A percentile compares a stretch with the other conserved stretches of the same genome.
Conservation (phyloP, 2,888 invertebrate species). For the Tribolium freemani region DNA sequence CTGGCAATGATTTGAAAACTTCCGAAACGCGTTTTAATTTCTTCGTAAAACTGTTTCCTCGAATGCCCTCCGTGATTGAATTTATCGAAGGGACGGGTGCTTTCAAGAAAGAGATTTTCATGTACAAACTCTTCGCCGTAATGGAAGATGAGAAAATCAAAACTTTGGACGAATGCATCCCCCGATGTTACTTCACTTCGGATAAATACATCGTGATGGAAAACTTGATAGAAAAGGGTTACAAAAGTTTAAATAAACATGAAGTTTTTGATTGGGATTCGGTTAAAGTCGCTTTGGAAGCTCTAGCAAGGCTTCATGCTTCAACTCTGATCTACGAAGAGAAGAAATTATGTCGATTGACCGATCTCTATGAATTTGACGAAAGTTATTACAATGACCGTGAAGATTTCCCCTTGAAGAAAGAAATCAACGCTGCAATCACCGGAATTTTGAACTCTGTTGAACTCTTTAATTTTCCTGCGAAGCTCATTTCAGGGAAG, state of each 20-base stretch:
- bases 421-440: conserved; percentile 55
- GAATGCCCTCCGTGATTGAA: conserved; percentile 47
- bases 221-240: conserved; percentile 62
- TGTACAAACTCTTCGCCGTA: conserved; percentile 53
- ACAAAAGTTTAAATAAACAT: conserved; percentile 52
- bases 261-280: conserved; percentile 55
- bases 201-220: conserved; percentile 63
- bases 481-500: conserved; percentile 54
- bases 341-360: conserved; percentile 45
- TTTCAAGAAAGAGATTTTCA: conserved; percentile 57
- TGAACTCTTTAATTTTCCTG: conserved; percentile 55
- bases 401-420: conserved; percentile 50
- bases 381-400: conserved; percentile 54
- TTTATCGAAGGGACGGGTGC: conserved; percentile 57
- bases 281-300: conserved; percentile 56
- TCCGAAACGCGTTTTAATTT: conserved; percentile 46
- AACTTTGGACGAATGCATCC: conserved; percentile 57
- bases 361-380: conserved; percentile 51
- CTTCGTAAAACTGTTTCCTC: conserved; percentile 60
- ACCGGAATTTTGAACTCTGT: conserved; percentile 57
- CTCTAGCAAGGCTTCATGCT: conserved; percentile 64
- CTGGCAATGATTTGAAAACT: conserved; percentile 22
- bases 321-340: conserved; percentile 63
- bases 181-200: conserved; percentile 61
- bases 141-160: conserved; percentile 46